Percentiles rank a stretch among this genome's conserved stretches.
These are phyloP conservation scores for Malthinus seriepunctatus DNA, from an alignment of 2,888 invertebrate genomes.

Conservation along the genomic window DNA sequence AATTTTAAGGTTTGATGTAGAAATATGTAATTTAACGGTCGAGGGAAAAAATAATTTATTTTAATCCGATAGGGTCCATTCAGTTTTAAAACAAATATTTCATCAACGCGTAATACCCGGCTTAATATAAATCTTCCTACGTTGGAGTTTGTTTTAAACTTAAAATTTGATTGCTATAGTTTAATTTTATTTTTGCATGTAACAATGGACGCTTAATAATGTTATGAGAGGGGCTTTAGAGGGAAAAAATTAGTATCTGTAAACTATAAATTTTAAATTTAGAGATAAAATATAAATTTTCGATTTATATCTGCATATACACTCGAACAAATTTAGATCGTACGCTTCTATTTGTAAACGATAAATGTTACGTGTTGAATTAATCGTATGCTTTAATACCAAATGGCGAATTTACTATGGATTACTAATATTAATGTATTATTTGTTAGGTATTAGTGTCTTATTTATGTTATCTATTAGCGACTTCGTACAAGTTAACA, in stretches of 20 bases:
- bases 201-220: not conserved
- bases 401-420: conserved; percentile 23
- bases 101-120: conserved; percentile 7
- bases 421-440: conserved; percentile 28
- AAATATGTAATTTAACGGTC: conserved; percentile 2
- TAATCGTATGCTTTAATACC: conserved; percentile 21
- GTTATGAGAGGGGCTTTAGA: too few relatives aligned
- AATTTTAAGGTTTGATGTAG: conserved; percentile 3
- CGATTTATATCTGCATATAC: conserved; percentile 31
- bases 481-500: too few relatives aligned
- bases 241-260: too few relatives aligned
- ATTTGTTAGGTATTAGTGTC: conserved; percentile 11
- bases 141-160: conserved; percentile 5
- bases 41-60: conserved; percentile 7
- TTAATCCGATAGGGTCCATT: conserved; percentile 1
- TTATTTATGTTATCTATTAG: not conserved
- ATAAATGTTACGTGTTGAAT: conserved; percentile 27
- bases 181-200: conserved; percentile 4
- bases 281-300: too few relatives aligned
- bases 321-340: conserved; percentile 33
- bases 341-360: conserved; percentile 30
- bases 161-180: conserved; percentile 18
- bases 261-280: too few relatives aligned
- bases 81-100: conserved; percentile 9
- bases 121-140: conserved; percentile 8